Base-by-base conservation (phyloP, 37 sponge, comb jelly and placozoan species). In the Diacarnus erythraeanus region DNA sequence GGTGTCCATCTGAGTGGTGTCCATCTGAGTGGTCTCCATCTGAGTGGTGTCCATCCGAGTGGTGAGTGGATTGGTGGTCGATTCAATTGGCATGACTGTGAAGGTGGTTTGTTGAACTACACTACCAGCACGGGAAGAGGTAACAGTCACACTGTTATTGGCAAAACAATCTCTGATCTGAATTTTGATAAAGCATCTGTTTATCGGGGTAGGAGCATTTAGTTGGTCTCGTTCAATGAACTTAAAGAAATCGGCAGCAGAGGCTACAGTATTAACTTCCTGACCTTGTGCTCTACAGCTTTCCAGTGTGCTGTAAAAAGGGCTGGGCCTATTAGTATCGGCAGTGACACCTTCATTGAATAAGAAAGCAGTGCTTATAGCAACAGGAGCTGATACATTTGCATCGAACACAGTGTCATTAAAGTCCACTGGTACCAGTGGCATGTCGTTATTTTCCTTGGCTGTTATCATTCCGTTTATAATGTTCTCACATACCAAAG, bases 131-230 rank as follows among this genome's bases (percentile, higher is more conserved):
- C 30, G 18, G 2, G 42, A 22, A 15, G 78, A 77, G 29, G 51
- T 77, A 3, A 65, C 35, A 2, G 47, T 64, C 29, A 77, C 67
- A 3, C 2, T 4, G 27, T 63, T 77, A n/a, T 40, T 30, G 6
- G 2, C 27, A 33, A 63, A 63, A 25, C 78, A 77, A 40, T 38
- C 66, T 6, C 25, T 3, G 51, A 77, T 65, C 31, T 64, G 78
- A 2, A 77, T 10, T 41, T 65, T 77, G 44, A 63, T 41, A 64
- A 23, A 77, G 33, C 78, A 77, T 2, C 6, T 12, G 18, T 64
- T 44, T 8, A 3, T 34, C 9, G 67, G 67, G 5, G 35, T 35
- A 10, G 39, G 15, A 36, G 31, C 37, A 4, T 5, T 26, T 6
- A 72, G 40, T 21, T 26, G n/a, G 39, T 22, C 29, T 64, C 20